Base-by-base conservation (phyloP, 1,140 invertebrate genomes). In the Protaetia brevitarsis region DNA sequence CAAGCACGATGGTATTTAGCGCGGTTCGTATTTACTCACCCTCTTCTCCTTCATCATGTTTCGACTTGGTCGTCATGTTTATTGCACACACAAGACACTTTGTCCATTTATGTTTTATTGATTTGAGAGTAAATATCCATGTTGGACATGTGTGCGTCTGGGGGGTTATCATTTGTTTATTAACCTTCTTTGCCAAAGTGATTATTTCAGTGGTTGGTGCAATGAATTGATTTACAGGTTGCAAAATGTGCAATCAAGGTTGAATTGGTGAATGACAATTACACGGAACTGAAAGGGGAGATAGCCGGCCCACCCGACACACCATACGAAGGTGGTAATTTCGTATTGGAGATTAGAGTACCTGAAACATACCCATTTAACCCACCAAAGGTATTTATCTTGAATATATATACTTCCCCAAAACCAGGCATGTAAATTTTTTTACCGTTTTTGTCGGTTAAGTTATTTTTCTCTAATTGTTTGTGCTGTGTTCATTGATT, bases 341-440 rank as follows among this genome's bases (percentile, higher is more conserved):
- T 96, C 82, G 79, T 92, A 69, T 83, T 99, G 65, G 95, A 99
- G 82, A 99, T 99, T 68, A 95, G 94, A 85, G 94, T 99, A 71
- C 97, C 97, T 72, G 95, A 98, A 83, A 97, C 96, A 26, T 99
- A 99, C 85, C 97, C 97, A 56, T 99, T 99, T 80, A 97, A 97
- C 86, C 97, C 97, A 70, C 97, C 97, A 64, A 97, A 97, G 87
- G 94, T 96, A 84, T 27, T 56, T n/a, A n/a, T n/a, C n/a, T n/a
- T 28, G 58, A 57, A 30, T 64, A 67, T 34, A 69, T 27, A 36
- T 31, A 34, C 10, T 23, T 62, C n/a, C n/a, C n/a, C n/a, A n/a
- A n/a, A n/a, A n/a, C n/a, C n/a, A n/a, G n/a, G n/a, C n/a, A 19
- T 59, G 6, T 23, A 23, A n/a, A 3, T n/a, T n/a, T n/a, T n/a